A percentile compares a stretch with the other conserved stretches of the same genome.
phyloP scores from a whole-genome alignment of 2,113 vertebrate species.

The Cnemophilus loriae region DNA sequence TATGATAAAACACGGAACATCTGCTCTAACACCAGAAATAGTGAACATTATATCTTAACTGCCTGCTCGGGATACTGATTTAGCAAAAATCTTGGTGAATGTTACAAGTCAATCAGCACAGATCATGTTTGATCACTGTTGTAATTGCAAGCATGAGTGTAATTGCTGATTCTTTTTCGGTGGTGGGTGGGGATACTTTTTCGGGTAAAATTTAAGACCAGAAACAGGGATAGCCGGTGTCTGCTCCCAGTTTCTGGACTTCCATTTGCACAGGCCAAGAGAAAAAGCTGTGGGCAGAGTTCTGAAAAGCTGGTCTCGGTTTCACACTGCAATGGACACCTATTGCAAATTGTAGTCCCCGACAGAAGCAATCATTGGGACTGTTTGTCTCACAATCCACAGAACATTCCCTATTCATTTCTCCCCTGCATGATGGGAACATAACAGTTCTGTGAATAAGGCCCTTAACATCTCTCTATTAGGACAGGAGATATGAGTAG shows the following conservation, averaged over 20 bases:
- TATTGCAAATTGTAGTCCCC: not conserved
- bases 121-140: not conserved
- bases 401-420: not conserved
- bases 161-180: not conserved
- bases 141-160: not conserved
- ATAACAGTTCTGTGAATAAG: conserved; percentile 44
- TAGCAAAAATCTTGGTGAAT: not conserved
- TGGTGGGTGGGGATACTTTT: not conserved
- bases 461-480: conserved; percentile 46
- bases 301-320: not conserved
- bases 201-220: not conserved
- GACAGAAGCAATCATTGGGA: not conserved
- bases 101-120: not conserved
- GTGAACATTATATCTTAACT: not conserved
- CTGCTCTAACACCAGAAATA: not conserved
- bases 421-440: not conserved
- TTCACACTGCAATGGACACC: not conserved
- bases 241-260: not conserved
- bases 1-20: not conserved
- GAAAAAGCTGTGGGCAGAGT: not conserved
- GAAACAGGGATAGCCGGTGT: not conserved
- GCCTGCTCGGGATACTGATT: not conserved
- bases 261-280: not conserved
- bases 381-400: not conserved
- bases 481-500: conserved; percentile 57